Base-by-base conservation (phyloP, 2,797 vertebrate genomes). In the Channa striata region DNA sequence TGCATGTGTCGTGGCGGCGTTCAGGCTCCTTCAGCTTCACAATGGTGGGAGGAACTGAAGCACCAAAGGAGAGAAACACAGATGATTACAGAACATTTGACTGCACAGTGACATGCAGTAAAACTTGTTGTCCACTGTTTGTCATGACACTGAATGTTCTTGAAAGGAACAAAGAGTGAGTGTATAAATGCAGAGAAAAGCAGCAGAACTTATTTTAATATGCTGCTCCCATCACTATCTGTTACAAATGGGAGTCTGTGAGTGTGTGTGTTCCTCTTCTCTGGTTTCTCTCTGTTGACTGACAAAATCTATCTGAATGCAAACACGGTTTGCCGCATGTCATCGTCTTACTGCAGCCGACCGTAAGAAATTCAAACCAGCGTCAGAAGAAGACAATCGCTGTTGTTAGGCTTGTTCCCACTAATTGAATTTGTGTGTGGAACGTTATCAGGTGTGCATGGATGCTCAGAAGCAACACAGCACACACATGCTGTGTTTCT, bases 1-100 rank as follows among this genome's bases (percentile, higher is more conserved):
- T 98, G 87, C 98, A 99, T 0, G 97, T 97, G 77, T 98, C 96
- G 84, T 98, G 93, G 33, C 95, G 94, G 3, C 94, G 93, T 60
- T 96, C 95, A 0, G 97, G 97, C 66, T 98, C 95, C 80, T 93
- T 94, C 73, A 99, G 93, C 49, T 89, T 95, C 59, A 96, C 72
- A 68, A 99, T 96, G 11, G 92, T 91, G 0, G 98, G 98, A 49
- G 96, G 95, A 90, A 96, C 98, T 99, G 85, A 54, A 44, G 25
- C 48, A 21, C 13, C 8, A 64, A 25, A 43, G 11, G 42, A 23
- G 1, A 47, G 17, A 12, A 60, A 11, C 13, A 34, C 6, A 44
- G 23, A n/a, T n/a, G n/a, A n/a, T n/a, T n/a, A n/a, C n/a, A n/a
- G n/a, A n/a, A n/a, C n/a, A n/a, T n/a, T n/a, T n/a, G n/a, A n/a